Conservation (phyloP, 2,888 invertebrate species). For the Mythimna lalbum region DNA sequence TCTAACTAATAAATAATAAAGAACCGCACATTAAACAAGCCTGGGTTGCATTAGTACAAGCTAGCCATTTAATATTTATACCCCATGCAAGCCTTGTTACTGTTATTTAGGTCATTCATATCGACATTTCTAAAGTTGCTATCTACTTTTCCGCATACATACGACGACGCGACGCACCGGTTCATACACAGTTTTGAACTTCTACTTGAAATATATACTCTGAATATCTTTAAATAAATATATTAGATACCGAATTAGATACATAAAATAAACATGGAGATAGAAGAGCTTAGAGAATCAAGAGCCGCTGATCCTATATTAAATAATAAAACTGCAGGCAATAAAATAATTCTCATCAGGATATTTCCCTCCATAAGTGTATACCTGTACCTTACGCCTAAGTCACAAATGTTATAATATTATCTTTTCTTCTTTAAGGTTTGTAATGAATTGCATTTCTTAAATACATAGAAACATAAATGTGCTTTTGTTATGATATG, state of each 20-base stretch:
- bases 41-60: conserved; percentile 47
- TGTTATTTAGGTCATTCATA: conserved; percentile 37
- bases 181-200: not conserved
- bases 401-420: conserved; percentile 55
- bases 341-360: conserved; percentile 11
- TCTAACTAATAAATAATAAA: conserved; percentile 17
- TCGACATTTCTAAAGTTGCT: conserved; percentile 31
- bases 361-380: conserved; percentile 57
- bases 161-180: conserved; percentile 5
- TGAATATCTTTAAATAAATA: conserved; percentile 10
- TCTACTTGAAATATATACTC: not conserved
- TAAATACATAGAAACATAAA: conserved; percentile 79
- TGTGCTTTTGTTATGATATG: conserved; percentile 86
- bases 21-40: conserved; percentile 19
- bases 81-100: conserved; percentile 43
- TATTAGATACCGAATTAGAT: conserved; percentile 1
- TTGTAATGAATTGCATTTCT: conserved; percentile 83
- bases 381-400: conserved; percentile 47
- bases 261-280: not conserved
- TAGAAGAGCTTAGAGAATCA: conserved; percentile 10
- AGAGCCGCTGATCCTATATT: not conserved
- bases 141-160: conserved; percentile 25
- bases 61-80: conserved; percentile 49
- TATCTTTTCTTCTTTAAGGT: conserved; percentile 59
- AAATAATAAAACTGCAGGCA: conserved; percentile 15